These are phyloP conservation scores for Pasiphila rectangulata DNA, from an alignment of 2,888 invertebrate genomes.

Conservation along the genomic window DNA sequence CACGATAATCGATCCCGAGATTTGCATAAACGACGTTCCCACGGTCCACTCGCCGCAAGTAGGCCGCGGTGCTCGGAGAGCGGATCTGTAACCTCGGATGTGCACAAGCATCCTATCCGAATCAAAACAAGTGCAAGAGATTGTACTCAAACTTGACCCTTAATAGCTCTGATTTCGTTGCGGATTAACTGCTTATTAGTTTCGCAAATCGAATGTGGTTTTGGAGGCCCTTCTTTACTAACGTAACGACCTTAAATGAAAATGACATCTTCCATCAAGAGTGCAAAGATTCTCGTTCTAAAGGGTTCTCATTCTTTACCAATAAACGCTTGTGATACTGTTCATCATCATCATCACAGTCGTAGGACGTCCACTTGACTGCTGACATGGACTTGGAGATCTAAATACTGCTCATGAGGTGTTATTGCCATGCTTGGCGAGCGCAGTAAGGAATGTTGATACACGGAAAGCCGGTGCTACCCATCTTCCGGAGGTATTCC, in stretches of 20 bases:
- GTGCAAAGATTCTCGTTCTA: too few species aligned
- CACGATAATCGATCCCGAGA: slow-evolving; percentile 71
- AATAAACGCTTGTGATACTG: too few species aligned
- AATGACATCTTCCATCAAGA: too few species aligned
- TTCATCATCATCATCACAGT: too few species aligned
- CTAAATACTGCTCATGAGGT: too few species aligned
- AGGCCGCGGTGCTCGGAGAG: slow-evolving; percentile 65
- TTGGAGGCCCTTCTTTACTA: neutral
- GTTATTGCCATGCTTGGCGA: too few species aligned
- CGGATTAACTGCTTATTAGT: neutral
- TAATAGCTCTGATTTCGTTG: neutral
- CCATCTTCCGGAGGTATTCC: neutral
- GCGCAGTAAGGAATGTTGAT: too few species aligned
- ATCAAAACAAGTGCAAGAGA: slow-evolving; percentile 18
- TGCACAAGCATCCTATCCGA: slow-evolving; percentile 27
- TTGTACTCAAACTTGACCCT: slow-evolving; percentile 5
- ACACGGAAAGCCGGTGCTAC: neutral
- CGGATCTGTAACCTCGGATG: slow-evolving; percentile 66
- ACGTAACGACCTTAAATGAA: too few species aligned
- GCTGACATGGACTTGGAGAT: too few species aligned
- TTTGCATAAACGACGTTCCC: slow-evolving; percentile 74
- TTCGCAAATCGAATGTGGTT: neutral
- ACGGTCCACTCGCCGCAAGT: slow-evolving; percentile 69
- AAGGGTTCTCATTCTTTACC: too few species aligned
- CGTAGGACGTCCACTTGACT: too few species aligned